phyloP scores from a whole-genome alignment of 1,140 invertebrate genomes.

The Carcinoscorpius rotundicauda region DNA sequence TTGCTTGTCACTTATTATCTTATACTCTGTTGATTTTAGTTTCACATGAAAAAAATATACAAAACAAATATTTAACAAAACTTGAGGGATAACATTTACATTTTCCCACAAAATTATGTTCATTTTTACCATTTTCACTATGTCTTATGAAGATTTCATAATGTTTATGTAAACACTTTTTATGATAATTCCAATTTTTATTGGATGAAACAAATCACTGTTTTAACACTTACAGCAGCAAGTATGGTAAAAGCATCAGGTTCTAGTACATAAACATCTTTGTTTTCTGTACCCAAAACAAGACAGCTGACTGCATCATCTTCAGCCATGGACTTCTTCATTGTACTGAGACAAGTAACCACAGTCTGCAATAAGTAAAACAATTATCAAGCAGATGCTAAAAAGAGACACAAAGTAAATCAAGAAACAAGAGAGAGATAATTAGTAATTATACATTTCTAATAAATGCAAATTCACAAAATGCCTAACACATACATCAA shows the following conservation, averaged over 20 bases:
- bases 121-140: too few species aligned
- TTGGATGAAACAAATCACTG: too few species aligned
- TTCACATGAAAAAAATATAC: too few species aligned
- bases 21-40: too few species aligned
- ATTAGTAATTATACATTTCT: not conserved
- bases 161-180: too few species aligned
- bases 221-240: slow-evolving; percentile 35
- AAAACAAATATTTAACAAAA: too few species aligned
- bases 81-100: too few species aligned
- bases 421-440: not conserved
- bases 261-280: slow-evolving; percentile 70
- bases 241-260: slow-evolving; percentile 67
- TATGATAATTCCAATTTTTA: too few species aligned
- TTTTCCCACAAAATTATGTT: too few species aligned
- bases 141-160: too few species aligned
- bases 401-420: not conserved
- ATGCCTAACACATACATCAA: not conserved
- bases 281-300: slow-evolving; percentile 74
- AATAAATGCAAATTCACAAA: not conserved
- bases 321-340: slow-evolving; percentile 61
- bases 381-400: not conserved
- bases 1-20: too few species aligned
- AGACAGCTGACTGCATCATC: slow-evolving; percentile 64
- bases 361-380: slow-evolving; percentile 38
- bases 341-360: slow-evolving; percentile 59